Conservation (phyloP, 2,113 vertebrate genomes). For the Paracanthobrama guichenoti region DNA sequence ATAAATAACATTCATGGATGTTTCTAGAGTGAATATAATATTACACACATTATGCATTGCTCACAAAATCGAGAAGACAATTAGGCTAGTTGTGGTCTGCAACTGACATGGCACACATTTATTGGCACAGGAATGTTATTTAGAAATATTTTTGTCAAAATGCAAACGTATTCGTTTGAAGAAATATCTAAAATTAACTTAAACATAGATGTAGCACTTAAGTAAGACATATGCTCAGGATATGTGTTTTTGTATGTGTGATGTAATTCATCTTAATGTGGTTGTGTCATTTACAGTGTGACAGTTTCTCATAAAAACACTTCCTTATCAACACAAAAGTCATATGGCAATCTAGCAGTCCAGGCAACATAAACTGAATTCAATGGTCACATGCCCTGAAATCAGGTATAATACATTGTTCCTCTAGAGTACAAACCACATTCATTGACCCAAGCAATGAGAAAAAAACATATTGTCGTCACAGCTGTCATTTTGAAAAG, state of each 20-base stretch:
- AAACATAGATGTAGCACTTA: constrained; percentile 5
- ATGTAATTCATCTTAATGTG: constrained; percentile 5
- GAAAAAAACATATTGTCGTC: constrained; percentile 58
- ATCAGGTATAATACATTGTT: constrained; percentile 50
- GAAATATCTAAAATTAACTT: constrained; percentile 32
- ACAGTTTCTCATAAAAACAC: constrained; percentile 20
- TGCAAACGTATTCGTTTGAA: constrained; percentile 61
- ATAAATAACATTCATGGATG: no score
- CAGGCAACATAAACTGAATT: constrained; percentile 62
- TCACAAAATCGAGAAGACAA: constrained; percentile 8
- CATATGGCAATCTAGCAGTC: constrained; percentile 15
- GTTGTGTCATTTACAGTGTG: constrained; percentile 39
- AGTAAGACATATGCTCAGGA: constrained; percentile 22
- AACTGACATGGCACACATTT: constrained; percentile 53
- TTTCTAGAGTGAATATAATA: not conserved
- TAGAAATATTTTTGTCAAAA: constrained; percentile 69
- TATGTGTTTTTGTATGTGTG: constrained; percentile 19
- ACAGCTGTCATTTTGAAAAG: constrained; percentile 58
- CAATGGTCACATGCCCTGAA: constrained; percentile 37
- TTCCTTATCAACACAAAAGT: constrained; percentile 1
- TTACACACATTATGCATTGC: not conserved
- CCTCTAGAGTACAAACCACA: constrained; percentile 48
- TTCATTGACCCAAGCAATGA: constrained; percentile 49
- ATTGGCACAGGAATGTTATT: constrained; percentile 67
- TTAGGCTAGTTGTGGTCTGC: constrained; percentile 15